Evolutionary conservation across 2,797 vertebrate species (phyloP).

Genomic region (Halcyon leucocephala): DNA sequence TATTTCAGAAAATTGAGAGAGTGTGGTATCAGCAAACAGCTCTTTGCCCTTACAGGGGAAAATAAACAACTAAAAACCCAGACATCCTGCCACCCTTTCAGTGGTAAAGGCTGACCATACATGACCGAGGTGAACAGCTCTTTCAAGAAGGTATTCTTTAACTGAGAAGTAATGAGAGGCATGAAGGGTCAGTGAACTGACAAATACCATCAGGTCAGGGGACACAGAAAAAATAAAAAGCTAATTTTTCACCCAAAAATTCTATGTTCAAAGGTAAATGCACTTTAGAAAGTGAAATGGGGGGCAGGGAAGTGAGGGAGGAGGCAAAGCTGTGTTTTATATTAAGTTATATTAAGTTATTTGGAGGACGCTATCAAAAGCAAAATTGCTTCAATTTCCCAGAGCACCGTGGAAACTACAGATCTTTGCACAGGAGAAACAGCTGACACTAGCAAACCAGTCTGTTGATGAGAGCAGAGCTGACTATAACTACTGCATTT

Average conservation of each 20-base stretch:
- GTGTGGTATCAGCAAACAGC: background rate
- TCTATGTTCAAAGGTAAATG: background rate
- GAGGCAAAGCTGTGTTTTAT: background rate
- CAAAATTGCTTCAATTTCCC: constrained; percentile 21
- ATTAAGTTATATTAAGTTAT: background rate
- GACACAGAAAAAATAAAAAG: background rate
- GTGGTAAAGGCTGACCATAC: background rate
- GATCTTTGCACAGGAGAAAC: background rate
- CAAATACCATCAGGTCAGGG: background rate
- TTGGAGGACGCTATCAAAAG: constrained; percentile 19
- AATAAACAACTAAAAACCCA: background rate
- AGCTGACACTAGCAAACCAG: background rate
- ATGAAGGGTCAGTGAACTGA: background rate
- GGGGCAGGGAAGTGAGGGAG: too few species aligned
- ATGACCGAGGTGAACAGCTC: background rate
- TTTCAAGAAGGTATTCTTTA: constrained; percentile 32
- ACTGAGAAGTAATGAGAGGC: background rate
- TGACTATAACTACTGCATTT: background rate
- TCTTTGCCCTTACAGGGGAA: background rate
- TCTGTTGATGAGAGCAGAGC: background rate
- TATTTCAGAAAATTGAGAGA: background rate
- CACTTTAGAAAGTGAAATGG: background rate
- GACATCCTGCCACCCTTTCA: background rate
- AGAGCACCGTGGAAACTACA: background rate
- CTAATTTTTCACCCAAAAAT: background rate